Percentiles rank a stretch among this genome's conserved stretches.
Evolutionary conservation across 2,113 vertebrate genomes (phyloP).

Genomic region (Semicossyphus pulcher): DNA sequence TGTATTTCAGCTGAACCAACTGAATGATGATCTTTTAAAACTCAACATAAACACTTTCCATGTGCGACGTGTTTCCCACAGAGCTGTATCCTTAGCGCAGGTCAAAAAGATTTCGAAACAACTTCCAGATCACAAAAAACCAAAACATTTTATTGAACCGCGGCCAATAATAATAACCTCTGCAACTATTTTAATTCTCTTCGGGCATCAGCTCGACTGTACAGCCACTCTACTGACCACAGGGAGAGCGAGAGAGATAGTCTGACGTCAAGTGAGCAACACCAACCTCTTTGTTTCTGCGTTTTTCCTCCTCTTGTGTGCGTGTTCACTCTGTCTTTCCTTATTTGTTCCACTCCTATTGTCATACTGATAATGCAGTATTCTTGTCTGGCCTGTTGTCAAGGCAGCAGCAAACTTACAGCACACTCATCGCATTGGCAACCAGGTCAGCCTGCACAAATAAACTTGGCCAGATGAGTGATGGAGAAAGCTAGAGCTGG

Average conservation of each 20-base stretch:
- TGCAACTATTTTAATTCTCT: constrained; percentile 1
- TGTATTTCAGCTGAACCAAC: neutral
- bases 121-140: neutral
- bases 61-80: neutral
- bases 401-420: constrained; percentile 73
- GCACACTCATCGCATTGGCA: constrained; percentile 74
- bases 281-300: constrained; percentile 5
- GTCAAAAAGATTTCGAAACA: constrained; percentile 8
- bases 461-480: constrained; percentile 50
- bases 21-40: neutral
- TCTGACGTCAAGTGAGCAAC: constrained; percentile 23
- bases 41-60: constrained; percentile 1
- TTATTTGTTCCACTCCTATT: constrained; percentile 61
- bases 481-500: constrained; percentile 20
- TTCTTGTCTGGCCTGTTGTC: constrained; percentile 70
- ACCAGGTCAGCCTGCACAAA: constrained; percentile 69
- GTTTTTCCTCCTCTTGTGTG: neutral
- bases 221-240: neutral
- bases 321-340: neutral
- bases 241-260: neutral
- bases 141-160: neutral
- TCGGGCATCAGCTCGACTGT: too few species aligned
- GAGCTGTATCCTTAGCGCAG: neutral
- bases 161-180: constrained; percentile 1
- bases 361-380: constrained; percentile 51